phyloP scores from a whole-genome alignment of 2,113 vertebrate species.

The Cyrtonyx montezumae region DNA sequence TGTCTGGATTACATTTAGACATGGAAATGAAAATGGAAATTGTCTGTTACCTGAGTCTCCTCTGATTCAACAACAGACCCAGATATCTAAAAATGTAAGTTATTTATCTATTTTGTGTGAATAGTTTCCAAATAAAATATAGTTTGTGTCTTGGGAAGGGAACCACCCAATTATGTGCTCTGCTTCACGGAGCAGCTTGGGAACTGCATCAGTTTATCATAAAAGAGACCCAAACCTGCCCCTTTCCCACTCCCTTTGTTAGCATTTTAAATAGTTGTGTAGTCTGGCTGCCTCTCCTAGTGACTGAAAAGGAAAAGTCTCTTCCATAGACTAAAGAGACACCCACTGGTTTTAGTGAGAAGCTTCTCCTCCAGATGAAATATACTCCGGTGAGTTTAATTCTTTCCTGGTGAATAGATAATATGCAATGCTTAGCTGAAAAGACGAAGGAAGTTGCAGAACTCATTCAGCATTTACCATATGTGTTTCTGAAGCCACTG shows the following conservation, averaged over 20 bases:
- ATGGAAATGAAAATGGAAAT: no score
- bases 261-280: no score
- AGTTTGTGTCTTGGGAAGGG: background rate
- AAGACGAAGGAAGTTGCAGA: background rate
- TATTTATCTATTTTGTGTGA: background rate
- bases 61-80: background rate
- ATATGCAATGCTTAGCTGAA: background rate
- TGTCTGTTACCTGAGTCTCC: no score
- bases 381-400: background rate
- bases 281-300: background rate
- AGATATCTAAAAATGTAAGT: background rate
- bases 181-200: background rate
- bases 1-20: background rate
- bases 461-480: background rate
- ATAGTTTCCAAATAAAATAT: background rate
- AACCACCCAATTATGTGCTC: background rate
- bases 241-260: background rate
- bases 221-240: background rate
- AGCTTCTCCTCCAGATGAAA: background rate
- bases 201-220: background rate
- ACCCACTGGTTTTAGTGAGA: background rate
- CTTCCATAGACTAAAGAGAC: background rate
- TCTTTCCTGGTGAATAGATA: background rate
- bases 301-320: background rate
- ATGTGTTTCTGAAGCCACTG: background rate